These are phyloP conservation scores for Eilema caniola DNA, from an alignment of 2,888 invertebrate species.

Conservation along the genomic window DNA sequence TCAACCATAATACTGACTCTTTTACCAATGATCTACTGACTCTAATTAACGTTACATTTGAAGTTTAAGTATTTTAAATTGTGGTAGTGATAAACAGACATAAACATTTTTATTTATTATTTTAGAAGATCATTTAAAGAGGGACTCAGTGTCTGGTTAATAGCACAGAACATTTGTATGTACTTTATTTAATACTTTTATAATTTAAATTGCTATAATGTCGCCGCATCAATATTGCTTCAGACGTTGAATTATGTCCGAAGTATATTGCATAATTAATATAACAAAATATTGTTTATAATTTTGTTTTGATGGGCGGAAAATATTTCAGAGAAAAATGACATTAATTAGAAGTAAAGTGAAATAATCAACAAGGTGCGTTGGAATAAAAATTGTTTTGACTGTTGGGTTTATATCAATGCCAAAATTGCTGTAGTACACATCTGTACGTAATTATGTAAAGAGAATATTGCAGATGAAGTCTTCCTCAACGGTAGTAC, in stretches of 20 bases:
- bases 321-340: slow-evolving; percentile 13
- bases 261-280: slow-evolving; percentile 19
- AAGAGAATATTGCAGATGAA: background rate
- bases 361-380: background rate
- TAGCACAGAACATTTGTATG: slow-evolving; percentile 24
- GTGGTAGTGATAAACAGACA: slow-evolving; percentile 4
- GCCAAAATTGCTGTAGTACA: background rate
- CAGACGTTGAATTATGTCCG: slow-evolving; percentile 43
- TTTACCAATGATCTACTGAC: too few relatives aligned
- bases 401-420: background rate
- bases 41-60: background rate
- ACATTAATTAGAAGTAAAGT: slow-evolving; percentile 1
- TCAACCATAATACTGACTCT: too few relatives aligned
- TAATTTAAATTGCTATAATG: slow-evolving; percentile 34
- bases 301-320: slow-evolving; percentile 13
- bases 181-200: slow-evolving; percentile 46
- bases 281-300: slow-evolving; percentile 12
- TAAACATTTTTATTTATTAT: background rate
- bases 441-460: background rate
- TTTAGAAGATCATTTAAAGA: slow-evolving; percentile 15
- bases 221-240: slow-evolving; percentile 27
- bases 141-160: slow-evolving; percentile 31
- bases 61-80: background rate
- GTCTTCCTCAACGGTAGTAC: background rate
- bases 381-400: slow-evolving; percentile 1